Evolutionary conservation across 2,888 invertebrate species (phyloP).

Genomic region (Corbicula japonica): DNA sequence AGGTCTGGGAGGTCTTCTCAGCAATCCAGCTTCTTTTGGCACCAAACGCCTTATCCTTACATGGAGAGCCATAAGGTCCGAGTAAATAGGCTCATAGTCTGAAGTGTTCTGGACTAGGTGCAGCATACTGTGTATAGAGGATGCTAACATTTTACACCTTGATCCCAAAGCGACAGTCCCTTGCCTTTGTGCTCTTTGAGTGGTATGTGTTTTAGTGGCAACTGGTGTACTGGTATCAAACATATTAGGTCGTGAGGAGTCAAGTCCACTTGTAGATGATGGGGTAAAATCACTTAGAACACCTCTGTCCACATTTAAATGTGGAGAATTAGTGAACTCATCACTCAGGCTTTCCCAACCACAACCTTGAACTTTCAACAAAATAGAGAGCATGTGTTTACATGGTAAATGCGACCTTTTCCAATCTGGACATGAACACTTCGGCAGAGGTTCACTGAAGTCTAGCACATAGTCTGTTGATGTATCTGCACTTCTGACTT

Average conservation of each 20-base stretch:
- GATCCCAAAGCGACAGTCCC: constrained; percentile 5
- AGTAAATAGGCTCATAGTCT: constrained; percentile 15
- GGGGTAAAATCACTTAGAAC: too few relatives aligned
- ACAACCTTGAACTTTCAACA: constrained; percentile 14
- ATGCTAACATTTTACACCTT: constrained; percentile 19
- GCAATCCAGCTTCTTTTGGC: neutral
- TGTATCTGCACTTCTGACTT: constrained; percentile 35
- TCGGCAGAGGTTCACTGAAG: constrained; percentile 5
- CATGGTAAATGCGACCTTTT: constrained; percentile 29
- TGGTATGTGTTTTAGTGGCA: too few relatives aligned
- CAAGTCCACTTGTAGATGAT: too few relatives aligned
- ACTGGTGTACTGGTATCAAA: too few relatives aligned
- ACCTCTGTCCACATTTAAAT: too few relatives aligned
- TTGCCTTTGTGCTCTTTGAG: too few relatives aligned
- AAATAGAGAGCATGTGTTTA: constrained; percentile 39
- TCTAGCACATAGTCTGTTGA: constrained; percentile 18
- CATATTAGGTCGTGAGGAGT: too few relatives aligned
- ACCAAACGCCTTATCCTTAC: neutral
- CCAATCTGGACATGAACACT: constrained; percentile 35
- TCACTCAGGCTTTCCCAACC: constrained; percentile 24
- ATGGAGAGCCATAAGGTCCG: constrained; percentile 9
- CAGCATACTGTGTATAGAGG: constrained; percentile 17
- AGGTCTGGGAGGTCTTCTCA: neutral
- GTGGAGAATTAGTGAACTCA: constrained; percentile 10
- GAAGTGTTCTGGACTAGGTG: neutral